Conservation (phyloP, 2,113 vertebrate genomes). For the Progne subis region DNA sequence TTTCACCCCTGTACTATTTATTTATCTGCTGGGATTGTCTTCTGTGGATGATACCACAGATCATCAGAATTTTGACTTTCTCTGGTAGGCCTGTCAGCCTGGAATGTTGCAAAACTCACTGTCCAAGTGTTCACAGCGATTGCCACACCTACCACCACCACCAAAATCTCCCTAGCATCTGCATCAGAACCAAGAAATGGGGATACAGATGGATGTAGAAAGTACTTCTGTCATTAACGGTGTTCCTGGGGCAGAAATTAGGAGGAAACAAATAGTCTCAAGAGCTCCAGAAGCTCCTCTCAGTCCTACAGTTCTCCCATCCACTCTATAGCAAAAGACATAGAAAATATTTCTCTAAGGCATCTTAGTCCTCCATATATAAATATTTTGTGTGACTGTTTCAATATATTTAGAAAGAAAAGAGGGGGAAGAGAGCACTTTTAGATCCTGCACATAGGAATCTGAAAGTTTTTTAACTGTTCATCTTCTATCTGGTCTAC, state of each 20-base stretch:
- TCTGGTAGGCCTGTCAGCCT: background rate
- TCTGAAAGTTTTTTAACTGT: background rate
- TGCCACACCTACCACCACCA: background rate
- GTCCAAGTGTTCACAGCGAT: background rate
- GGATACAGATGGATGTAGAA: background rate
- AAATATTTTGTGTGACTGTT: background rate
- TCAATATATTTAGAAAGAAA: background rate
- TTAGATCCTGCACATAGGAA: background rate
- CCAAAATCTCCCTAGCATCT: background rate
- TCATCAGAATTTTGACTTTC: background rate
- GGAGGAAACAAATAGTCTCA: accelerated
- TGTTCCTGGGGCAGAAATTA: background rate
- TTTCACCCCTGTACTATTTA: background rate
- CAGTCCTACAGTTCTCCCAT: background rate
- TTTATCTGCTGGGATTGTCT: background rate
- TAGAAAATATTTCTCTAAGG: background rate
- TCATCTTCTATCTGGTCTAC: background rate
- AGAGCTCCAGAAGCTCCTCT: background rate
- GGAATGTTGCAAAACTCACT: background rate
- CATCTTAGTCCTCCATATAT: background rate
- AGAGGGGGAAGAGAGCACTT: background rate
- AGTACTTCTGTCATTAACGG: background rate
- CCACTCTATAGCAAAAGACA: background rate
- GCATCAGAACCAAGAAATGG: background rate
- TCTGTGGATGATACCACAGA: background rate